Evolutionary conservation across 1,140 invertebrate genomes (phyloP).

Genomic region (Panagrolaimus sp.): DNA sequence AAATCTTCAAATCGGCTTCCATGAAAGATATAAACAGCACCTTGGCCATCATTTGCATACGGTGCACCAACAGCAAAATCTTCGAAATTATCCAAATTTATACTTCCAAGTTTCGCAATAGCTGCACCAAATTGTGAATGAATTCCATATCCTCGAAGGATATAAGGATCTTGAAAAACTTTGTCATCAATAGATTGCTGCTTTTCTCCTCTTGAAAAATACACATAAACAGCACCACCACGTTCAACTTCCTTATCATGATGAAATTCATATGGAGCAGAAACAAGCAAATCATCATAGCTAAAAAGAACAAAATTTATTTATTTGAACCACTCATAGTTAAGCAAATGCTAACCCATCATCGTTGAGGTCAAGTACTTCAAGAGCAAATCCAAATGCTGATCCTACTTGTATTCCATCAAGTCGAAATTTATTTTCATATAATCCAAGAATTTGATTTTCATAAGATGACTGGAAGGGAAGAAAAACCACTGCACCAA

Average conservation of each 20-base stretch:
- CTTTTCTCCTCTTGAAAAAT: slow-evolving; percentile 64
- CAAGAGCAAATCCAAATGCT: slow-evolving; percentile 48
- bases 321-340: neutral
- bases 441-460: slow-evolving; percentile 15
- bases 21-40: slow-evolving; percentile 77
- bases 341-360: slow-evolving; percentile 42
- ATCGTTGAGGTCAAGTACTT: slow-evolving; percentile 53
- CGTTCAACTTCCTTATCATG: slow-evolving; percentile 48
- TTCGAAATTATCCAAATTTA: slow-evolving; percentile 77
- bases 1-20: slow-evolving; percentile 63
- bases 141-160: slow-evolving; percentile 31
- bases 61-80: slow-evolving; percentile 86
- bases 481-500: slow-evolving; percentile 50
- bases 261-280: slow-evolving; percentile 81
- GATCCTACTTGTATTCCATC: slow-evolving; percentile 51
- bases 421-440: slow-evolving; percentile 40
- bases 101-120: slow-evolving; percentile 75
- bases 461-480: slow-evolving; percentile 34
- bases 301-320: slow-evolving; percentile 63
- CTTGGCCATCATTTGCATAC: slow-evolving; percentile 71
- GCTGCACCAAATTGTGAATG: slow-evolving; percentile 64
- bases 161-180: slow-evolving; percentile 45
- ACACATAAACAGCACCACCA: slow-evolving; percentile 84
- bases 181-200: slow-evolving; percentile 21
- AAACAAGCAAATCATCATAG: slow-evolving; percentile 75